A percentile compares a stretch with the other conserved stretches of the same genome.
These are phyloP conservation scores for Nicator chloris DNA, from an alignment of 2,113 vertebrate species.

Conservation along the genomic window DNA sequence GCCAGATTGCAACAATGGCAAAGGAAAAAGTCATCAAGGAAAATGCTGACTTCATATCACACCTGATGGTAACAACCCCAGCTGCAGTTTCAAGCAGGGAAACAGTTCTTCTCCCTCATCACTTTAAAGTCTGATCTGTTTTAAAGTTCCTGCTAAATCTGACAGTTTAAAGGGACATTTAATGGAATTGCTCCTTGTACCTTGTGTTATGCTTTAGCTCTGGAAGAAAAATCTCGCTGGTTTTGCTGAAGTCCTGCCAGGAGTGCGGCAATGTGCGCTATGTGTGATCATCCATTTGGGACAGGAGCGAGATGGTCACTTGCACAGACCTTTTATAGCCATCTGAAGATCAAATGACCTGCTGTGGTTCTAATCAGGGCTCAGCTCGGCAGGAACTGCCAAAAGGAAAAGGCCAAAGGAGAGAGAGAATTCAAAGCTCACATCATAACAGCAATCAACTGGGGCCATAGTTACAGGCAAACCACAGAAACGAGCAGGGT, in stretches of 20 bases:
- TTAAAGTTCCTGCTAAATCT: background rate
- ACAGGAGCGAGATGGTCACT: constrained; percentile 29
- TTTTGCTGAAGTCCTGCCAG: constrained; percentile 46
- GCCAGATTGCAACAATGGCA: constrained; percentile 41
- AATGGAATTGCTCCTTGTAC: constrained; percentile 8
- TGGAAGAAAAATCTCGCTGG: constrained; percentile 5
- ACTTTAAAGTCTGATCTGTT: constrained; percentile 37
- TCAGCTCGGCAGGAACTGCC: constrained; percentile 52
- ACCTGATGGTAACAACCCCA: constrained; percentile 44
- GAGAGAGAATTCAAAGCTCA: constrained; percentile 60
- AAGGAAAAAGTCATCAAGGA: constrained; percentile 32
- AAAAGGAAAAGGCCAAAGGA: constrained; percentile 63
- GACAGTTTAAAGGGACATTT: constrained; percentile 28
- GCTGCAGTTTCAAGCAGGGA: constrained; percentile 5
- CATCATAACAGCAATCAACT: constrained; percentile 46
- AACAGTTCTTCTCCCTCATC: constrained; percentile 15
- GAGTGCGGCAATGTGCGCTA: background rate
- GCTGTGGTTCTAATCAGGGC: constrained; percentile 63
- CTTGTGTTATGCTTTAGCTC: background rate
- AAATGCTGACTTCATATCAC: constrained; percentile 55
- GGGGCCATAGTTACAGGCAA: constrained; percentile 39
- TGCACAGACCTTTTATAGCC: constrained; percentile 60
- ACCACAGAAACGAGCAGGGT: constrained; percentile 30
- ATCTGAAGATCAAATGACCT: constrained; percentile 58
- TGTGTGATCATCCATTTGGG: constrained; percentile 24